Evolutionary conservation across 2,113 vertebrate genomes (phyloP).

Genomic region (Lamprotornis superbus): DNA sequence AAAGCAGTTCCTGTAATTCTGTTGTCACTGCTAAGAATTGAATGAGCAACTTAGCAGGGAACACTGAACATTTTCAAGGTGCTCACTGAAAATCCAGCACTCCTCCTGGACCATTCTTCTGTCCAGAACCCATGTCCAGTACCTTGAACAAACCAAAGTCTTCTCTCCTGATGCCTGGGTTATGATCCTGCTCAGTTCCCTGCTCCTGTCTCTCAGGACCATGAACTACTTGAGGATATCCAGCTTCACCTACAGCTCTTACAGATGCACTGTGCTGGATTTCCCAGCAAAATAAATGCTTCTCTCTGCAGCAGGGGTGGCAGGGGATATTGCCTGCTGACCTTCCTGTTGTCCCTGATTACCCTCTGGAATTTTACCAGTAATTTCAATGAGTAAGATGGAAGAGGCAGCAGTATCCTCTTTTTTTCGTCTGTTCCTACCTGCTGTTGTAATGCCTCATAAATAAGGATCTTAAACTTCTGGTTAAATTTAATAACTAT

Average conservation of each 20-base stretch:
- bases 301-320: neutral
- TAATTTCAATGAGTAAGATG: neutral
- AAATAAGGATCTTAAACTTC: neutral
- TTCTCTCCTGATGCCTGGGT: neutral
- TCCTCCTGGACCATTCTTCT: neutral
- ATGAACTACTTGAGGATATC: neutral
- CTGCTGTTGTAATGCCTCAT: neutral
- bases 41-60: accelerated
- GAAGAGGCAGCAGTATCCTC: neutral
- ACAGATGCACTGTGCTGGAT: neutral
- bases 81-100: neutral
- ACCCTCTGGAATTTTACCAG: neutral
- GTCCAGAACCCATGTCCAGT: neutral
- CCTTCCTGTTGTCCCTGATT: neutral
- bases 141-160: neutral
- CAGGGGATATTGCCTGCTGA: neutral
- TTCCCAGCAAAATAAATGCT: neutral
- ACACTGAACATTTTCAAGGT: accelerated
- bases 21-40: neutral
- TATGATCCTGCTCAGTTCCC: neutral
- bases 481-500: neutral
- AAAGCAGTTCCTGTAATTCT: neutral
- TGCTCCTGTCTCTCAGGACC: neutral
- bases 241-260: neutral
- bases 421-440: neutral